phyloP scores from a whole-genome alignment of 2,113 vertebrate genomes.

The Hucho hucho region DNA sequence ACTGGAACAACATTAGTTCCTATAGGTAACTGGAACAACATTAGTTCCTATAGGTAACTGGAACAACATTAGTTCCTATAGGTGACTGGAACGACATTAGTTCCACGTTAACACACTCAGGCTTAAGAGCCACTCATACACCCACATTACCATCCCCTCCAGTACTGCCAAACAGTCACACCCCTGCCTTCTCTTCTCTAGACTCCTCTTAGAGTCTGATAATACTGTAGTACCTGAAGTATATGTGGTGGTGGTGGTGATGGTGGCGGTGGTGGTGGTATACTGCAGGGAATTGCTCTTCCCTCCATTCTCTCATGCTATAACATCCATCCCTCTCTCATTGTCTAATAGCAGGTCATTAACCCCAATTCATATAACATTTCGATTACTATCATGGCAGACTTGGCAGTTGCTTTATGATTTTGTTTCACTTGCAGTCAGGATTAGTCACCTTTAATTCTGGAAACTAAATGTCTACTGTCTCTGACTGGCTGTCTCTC shows the following conservation, averaged over 20 bases:
- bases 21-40: too few relatives aligned
- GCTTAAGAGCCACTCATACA: not conserved
- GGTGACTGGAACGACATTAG: not conserved
- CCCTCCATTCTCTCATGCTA: not conserved
- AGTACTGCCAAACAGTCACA: not conserved
- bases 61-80: not conserved
- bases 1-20: too few relatives aligned
- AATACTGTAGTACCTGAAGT: not conserved
- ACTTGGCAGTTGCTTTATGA: not conserved
- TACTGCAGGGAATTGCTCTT: not conserved
- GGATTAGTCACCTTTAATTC: not conserved
- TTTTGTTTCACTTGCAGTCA: not conserved
- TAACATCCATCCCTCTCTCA: not conserved
- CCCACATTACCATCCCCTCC: not conserved
- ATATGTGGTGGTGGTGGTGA: not conserved
- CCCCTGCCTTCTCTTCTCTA: not conserved
- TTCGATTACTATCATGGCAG: not conserved
- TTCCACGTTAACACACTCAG: not conserved
- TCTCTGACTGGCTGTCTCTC: constrained; percentile 6
- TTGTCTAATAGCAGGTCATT: too few relatives aligned
- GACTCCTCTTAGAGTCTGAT: not conserved
- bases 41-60: too few relatives aligned
- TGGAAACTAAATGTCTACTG: not conserved
- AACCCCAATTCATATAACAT: not conserved
- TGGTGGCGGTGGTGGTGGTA: not conserved